Evolutionary conservation across 2,888 invertebrate species (phyloP), one percentile per base, ranked within the genome.

Genomic region (Marronus borbonicus): DNA sequence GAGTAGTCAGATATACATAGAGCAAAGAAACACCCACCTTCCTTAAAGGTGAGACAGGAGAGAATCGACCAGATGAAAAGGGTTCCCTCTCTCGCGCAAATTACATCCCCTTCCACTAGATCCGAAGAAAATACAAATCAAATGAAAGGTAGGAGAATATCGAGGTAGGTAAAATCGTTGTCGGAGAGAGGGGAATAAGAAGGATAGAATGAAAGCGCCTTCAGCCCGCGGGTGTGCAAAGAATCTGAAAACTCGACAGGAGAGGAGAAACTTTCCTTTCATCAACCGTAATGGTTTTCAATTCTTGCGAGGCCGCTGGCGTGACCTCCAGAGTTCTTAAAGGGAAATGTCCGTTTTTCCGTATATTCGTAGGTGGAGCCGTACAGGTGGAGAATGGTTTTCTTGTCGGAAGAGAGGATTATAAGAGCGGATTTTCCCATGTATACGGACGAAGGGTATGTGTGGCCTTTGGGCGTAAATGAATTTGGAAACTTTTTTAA

Each of bases 251-350:
- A 87, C 86, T 87, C 86, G 81, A 86, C 83, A 84, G 85, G 36
- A 65, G 64, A 65, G 64, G 77, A 65, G 84, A 88, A 88, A 88
- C 88, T 88, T 89, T 88, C 88, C 88, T 88, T 88, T 88, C 88
- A 88, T 88, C 88, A 88, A 85, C 85, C 83, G 88, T 89, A 89
- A 88, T 88, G 87, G 87, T 88, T 88, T 88, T 88, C 88, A 87
- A 87, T 88, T 88, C 88, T 87, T 87, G 83, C 82, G 81, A 80
- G 83, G 82, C 82, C 82, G 83, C 82, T 77, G 79, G 83, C 81
- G 80, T 78, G 79, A 77, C 78, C 77, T 52, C 55, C 70, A 58
- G 72, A 60, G 44, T 69, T 50, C 77, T 52, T 52, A 64, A 74
- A 78, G 72, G 50, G 52, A 64, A 77, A 60, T 60, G 60, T 60